phyloP scores from a whole-genome alignment of 1,140 invertebrate species.

The Drosophila tropicalis region DNA sequence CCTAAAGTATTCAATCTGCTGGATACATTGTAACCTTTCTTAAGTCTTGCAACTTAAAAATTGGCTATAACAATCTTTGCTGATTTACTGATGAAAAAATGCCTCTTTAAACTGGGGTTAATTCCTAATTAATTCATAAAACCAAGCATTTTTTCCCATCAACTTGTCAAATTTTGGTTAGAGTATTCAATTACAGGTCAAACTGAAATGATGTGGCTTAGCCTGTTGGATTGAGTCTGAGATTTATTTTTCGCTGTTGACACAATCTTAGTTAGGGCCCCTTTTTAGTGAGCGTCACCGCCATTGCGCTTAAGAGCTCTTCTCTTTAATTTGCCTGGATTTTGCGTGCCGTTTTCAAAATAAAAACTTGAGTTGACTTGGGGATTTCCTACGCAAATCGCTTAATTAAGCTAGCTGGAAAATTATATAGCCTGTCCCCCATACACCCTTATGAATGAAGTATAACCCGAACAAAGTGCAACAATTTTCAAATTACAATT shows the following conservation, averaged over 20 bases:
- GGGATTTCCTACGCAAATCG: slow-evolving; percentile 49
- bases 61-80: too few species aligned
- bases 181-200: neutral
- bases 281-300: neutral
- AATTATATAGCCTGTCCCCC: slow-evolving; percentile 56
- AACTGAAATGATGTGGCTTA: too few species aligned
- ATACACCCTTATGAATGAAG: neutral
- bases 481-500: slow-evolving; percentile 77
- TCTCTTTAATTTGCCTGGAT: slow-evolving; percentile 65
- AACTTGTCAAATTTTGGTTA: neutral
- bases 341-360: slow-evolving; percentile 21
- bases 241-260: neutral
- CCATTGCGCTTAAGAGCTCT: slow-evolving; percentile 2
- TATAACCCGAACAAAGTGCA: slow-evolving; percentile 66
- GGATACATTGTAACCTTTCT: too few species aligned
- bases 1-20: too few species aligned
- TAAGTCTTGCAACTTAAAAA: too few species aligned
- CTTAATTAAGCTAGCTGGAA: slow-evolving; percentile 62
- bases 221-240: neutral
- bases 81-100: too few species aligned
- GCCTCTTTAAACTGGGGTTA: too few species aligned
- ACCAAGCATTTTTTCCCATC: too few species aligned
- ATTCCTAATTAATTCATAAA: too few species aligned
- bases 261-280: too few species aligned
- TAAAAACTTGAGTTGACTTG: neutral